Evolutionary conservation across 2,888 invertebrate species (phyloP).

Genomic region (Ceraclea dissimilis): DNA sequence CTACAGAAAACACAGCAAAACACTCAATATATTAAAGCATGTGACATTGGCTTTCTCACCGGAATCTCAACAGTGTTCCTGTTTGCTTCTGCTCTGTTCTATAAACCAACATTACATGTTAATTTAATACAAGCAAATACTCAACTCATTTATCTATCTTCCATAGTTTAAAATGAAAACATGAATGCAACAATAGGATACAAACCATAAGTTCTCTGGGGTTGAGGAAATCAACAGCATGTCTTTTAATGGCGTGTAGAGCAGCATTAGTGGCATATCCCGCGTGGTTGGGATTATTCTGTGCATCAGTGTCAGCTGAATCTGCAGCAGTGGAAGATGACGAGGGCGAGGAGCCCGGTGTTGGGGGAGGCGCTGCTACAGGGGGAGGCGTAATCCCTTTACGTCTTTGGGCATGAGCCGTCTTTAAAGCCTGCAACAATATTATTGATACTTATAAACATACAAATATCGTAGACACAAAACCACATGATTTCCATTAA

Average conservation of each 20-base stretch:
- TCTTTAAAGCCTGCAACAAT: constrained; percentile 50
- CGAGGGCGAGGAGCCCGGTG: constrained; percentile 14
- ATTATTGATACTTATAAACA: no score
- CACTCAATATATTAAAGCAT: constrained; percentile 5
- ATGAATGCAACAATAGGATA: no score
- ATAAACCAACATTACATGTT: constrained; percentile 33
- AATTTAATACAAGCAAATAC: neutral
- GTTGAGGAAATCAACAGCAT: constrained; percentile 84
- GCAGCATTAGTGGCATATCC: constrained; percentile 95
- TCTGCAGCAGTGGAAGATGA: neutral
- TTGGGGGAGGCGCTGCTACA: constrained; percentile 29
- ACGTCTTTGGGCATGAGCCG: constrained; percentile 57
- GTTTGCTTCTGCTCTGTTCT: constrained; percentile 45
- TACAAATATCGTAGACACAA: neutral
- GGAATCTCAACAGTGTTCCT: constrained; percentile 39
- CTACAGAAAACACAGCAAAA: constrained; percentile 25
- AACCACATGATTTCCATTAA: neutral
- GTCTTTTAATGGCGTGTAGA: constrained; percentile 91
- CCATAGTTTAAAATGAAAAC: no score
- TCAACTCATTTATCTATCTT: neutral
- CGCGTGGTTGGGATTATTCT: constrained; percentile 32
- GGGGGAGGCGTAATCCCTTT: constrained; percentile 37
- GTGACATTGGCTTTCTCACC: constrained; percentile 37
- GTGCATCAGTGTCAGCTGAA: neutral
- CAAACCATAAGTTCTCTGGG: constrained; percentile 81